Evolutionary conservation across 2,888 invertebrate species (phyloP), one percentile per base, ranked within the genome.

Genomic region (Megastigmus dorsalis): DNA sequence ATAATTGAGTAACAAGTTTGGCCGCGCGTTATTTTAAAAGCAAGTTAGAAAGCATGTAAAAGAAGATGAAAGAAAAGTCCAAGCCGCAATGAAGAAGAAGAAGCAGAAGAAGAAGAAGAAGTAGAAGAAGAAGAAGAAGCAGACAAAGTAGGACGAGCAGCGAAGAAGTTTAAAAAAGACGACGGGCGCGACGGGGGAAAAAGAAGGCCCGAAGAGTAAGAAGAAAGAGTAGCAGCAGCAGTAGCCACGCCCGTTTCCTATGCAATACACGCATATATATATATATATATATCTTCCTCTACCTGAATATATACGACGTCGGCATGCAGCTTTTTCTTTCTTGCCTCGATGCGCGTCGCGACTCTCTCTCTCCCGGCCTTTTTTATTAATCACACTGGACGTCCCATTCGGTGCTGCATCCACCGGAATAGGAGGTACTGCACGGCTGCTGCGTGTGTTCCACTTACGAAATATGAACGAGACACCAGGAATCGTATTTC

Each of bases 401-500:
- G 13, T 67, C 69, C 59, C 52, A 62, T 62, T 71, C 43, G 26
- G 28, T n/a, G 41, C 43, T 60, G 10, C 18, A 18, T n/a, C 45
- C 15, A 30, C 38, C 43, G 36, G 69, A n/a, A 77, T 77, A 76
- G 78, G n/a, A n/a, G n/a, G n/a, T n/a, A n/a, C n/a, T n/a, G n/a
- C n/a, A 75, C 73, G 76, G 54, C 65, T 79, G 79, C n/a, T n/a
- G n/a, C n/a, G n/a, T n/a, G n/a, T n/a, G n/a, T 74, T 69, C 77
- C 67, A 79, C 78, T 80, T 79, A 77, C 76, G 66, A 76, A 73
- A 77, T 77, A 71, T 70, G 75, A 60, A 69, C 69, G 69, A 52
- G 57, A 66, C n/a, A n/a, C 62, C 45, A 38, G 63, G 67, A 63
- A 76, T 76, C 78, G 65, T 76, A 69, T 78, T 78, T 79, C 79